A percentile compares a stretch with the other conserved stretches of the same genome.
phyloP scores from a whole-genome alignment of 2,113 vertebrate species.

The Epinephelus fuscoguttatus region DNA sequence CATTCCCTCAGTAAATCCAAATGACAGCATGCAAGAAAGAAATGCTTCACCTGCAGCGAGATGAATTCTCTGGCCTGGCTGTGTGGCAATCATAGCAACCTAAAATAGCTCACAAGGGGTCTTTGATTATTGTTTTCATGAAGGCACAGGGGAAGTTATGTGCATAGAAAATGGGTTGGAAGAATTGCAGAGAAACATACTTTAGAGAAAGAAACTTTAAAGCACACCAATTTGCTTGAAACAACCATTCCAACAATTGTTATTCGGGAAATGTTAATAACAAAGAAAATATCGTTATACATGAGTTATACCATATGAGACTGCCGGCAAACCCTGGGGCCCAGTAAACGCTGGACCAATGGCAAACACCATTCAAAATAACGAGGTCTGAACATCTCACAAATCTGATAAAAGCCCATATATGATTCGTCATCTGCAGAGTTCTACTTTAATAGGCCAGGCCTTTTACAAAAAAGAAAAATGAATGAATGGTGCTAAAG shows the following conservation, averaged over 20 bases:
- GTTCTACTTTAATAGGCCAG: constrained; percentile 27
- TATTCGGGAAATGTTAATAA: neutral
- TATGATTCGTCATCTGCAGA: neutral
- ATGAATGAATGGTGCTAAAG: constrained; percentile 13
- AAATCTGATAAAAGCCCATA: constrained; percentile 19
- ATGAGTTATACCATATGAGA: neutral
- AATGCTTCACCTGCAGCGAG: constrained; percentile 33
- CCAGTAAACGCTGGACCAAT: constrained; percentile 11
- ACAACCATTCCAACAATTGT: neutral
- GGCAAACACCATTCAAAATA: neutral
- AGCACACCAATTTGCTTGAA: neutral
- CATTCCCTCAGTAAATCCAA: constrained; percentile 31
- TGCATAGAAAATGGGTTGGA: constrained; percentile 30
- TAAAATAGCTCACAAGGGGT: constrained; percentile 41
- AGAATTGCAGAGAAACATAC: neutral
- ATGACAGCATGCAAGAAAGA: constrained; percentile 45
- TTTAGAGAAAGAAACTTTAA: constrained; percentile 23
- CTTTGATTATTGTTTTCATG: constrained; percentile 56
- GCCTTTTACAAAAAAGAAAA: neutral
- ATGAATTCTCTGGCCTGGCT: constrained; percentile 40
- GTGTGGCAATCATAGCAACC: constrained; percentile 39
- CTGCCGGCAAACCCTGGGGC: neutral
- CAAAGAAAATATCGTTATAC: neutral
- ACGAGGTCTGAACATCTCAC: constrained; percentile 4
- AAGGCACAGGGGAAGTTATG: constrained; percentile 11